Percentiles rank a stretch among this genome's conserved stretches.
Conservation (phyloP, 2,113 vertebrate genomes). For the Oriolus oriolus region DNA sequence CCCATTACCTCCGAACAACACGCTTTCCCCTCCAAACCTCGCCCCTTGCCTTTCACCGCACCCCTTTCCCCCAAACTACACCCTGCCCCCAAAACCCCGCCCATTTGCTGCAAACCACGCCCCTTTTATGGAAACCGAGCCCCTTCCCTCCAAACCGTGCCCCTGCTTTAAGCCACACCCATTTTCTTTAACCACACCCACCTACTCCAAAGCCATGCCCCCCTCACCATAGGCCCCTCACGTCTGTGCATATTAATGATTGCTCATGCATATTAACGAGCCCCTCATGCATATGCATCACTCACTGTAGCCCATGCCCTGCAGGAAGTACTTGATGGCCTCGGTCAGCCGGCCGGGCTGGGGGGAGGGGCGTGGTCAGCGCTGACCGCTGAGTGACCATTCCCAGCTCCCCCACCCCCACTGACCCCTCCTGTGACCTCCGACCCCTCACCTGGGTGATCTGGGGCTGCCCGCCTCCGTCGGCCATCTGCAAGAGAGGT, state of each 20-base stretch:
- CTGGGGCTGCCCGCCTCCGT: neutral
- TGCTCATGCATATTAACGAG: neutral
- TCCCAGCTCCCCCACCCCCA: accelerated
- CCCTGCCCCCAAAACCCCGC: no score
- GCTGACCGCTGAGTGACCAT: no score
- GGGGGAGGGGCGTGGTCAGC: neutral
- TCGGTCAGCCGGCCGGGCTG: neutral
- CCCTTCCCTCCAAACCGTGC: neutral
- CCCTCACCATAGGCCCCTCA: accelerated
- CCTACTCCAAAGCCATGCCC: no score
- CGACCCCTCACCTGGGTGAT: neutral
- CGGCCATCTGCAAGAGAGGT: neutral
- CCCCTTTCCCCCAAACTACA: no score
- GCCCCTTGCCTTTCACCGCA: no score
- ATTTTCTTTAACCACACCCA: neutral
- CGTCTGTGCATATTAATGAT: neutral
- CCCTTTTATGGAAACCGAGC: neutral
- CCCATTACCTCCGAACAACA: no score
- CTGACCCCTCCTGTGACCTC: no score
- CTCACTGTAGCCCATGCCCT: neutral
- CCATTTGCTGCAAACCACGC: no score
- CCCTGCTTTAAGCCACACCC: no score
- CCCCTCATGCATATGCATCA: neutral
- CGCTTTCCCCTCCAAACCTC: no score
- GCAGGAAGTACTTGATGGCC: neutral